These are phyloP conservation scores for Halcyon malimbica DNA, from an alignment of 2,113 vertebrate genomes.

Conservation along the genomic window DNA sequence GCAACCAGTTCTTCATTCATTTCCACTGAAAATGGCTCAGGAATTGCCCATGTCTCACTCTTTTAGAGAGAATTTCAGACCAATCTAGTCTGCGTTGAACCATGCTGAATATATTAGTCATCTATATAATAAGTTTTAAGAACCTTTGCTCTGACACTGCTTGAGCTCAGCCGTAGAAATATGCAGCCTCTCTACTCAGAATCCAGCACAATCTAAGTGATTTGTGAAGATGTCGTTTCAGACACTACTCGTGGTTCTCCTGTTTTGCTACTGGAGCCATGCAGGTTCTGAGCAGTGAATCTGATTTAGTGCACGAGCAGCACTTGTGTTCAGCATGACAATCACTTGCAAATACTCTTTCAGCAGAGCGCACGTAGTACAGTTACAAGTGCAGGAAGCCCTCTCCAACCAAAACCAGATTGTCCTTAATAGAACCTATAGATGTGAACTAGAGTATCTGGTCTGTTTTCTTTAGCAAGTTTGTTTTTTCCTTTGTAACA, in stretches of 20 bases:
- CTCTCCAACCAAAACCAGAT: constrained; percentile 32
- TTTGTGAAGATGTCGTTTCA: not conserved
- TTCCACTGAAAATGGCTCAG: not conserved
- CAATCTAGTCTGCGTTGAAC: not conserved
- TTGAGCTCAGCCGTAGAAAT: not conserved
- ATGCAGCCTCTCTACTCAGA: not conserved
- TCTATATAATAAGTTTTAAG: not conserved
- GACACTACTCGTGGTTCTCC: not conserved
- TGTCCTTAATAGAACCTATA: constrained; percentile 32
- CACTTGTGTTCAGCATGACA: not conserved
- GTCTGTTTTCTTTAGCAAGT: not conserved
- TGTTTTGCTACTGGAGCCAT: not conserved
- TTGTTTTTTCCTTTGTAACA: not conserved
- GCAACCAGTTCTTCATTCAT: not conserved
- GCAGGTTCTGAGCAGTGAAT: not conserved
- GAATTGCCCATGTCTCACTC: not conserved
- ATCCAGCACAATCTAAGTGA: not conserved
- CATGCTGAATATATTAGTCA: not conserved
- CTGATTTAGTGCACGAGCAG: constrained; percentile 14
- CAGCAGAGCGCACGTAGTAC: not conserved
- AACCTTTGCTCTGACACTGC: not conserved
- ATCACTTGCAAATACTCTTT: not conserved
- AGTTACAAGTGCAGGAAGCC: not conserved
- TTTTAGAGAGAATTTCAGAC: not conserved
- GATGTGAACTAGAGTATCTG: not conserved